These are phyloP conservation scores for Onychorhynchus coronatus DNA, from an alignment of 2,113 vertebrate species.

Conservation along the genomic window DNA sequence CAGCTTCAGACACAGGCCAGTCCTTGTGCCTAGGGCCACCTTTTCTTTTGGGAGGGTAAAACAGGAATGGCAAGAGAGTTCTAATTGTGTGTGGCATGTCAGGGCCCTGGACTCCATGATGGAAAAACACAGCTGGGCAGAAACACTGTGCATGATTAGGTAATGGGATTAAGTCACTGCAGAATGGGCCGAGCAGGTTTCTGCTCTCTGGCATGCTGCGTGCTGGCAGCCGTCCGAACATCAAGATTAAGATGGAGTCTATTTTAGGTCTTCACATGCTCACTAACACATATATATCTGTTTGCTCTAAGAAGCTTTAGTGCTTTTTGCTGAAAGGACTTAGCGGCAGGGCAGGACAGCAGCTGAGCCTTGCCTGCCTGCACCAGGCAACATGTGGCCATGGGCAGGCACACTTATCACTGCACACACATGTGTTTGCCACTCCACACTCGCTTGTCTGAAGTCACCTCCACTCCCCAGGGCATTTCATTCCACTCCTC, in stretches of 20 bases:
- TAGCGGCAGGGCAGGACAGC: rapidly evolving
- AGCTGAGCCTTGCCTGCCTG: background rate
- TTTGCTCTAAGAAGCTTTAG: conserved; percentile 47
- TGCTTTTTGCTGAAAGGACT: background rate
- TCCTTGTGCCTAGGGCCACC: background rate
- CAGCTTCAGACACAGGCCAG: background rate
- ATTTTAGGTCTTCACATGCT: conserved; percentile 42
- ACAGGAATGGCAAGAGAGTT: background rate
- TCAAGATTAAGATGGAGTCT: conserved; percentile 20
- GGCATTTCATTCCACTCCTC: background rate
- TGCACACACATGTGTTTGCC: background rate
- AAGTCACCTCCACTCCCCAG: background rate
- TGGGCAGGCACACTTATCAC: rapidly evolving
- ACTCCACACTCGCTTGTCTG: rapidly evolving
- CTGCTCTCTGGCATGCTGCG: background rate
- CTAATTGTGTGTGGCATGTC: background rate
- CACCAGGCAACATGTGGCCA: background rate
- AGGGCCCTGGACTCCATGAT: background rate
- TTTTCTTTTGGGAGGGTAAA: background rate
- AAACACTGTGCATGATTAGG: background rate
- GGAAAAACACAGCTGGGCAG: conserved; percentile 66
- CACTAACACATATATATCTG: background rate
- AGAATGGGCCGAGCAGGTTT: conserved; percentile 38
- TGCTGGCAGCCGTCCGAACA: background rate
- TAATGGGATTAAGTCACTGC: conserved; percentile 63